A percentile compares a stretch with the other conserved stretches of the same genome.
phyloP scores from a whole-genome alignment of 2,888 invertebrate species.

The Strigamia transsilvanica region DNA sequence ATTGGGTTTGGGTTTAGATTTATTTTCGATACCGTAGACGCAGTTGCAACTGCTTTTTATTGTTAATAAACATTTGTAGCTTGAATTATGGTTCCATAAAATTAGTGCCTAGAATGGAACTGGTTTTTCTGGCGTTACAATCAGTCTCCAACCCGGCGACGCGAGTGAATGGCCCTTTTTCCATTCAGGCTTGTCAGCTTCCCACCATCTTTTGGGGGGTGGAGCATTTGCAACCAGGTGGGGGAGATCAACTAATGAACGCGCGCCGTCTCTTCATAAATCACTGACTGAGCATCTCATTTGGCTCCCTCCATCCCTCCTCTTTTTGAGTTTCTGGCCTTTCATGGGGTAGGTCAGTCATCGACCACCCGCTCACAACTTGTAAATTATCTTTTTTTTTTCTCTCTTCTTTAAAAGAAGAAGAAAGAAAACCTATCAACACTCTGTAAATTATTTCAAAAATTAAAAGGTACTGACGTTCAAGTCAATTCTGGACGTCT shows the following conservation, averaged over 20 bases:
- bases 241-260: conserved; percentile 42
- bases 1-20: too few species aligned
- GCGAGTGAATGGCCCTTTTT: conserved; percentile 41
- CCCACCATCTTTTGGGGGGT: conserved; percentile 35
- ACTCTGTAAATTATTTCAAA: too few species aligned
- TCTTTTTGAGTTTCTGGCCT: conserved; percentile 8
- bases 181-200: conserved; percentile 35
- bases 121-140: conserved; percentile 2
- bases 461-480: not conserved
- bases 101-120: not conserved
- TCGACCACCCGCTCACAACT: conserved; percentile 25
- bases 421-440: too few species aligned
- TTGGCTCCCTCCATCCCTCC: conserved; percentile 5
- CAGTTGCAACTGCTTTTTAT: too few species aligned
- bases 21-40: too few species aligned
- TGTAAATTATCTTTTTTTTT: conserved; percentile 25
- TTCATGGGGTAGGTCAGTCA: conserved; percentile 35
- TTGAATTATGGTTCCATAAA: not conserved
- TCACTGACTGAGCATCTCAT: conserved; percentile 42
- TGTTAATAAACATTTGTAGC: too few species aligned
- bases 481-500: not conserved
- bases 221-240: conserved; percentile 34
- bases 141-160: conserved; percentile 7
- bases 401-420: not conserved
- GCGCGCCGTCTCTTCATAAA: conserved; percentile 38